A percentile compares a stretch with the other conserved stretches of the same genome.
These are phyloP conservation scores for Phorcus lineatus DNA, from an alignment of 2,888 invertebrate genomes.

Conservation along the genomic window DNA sequence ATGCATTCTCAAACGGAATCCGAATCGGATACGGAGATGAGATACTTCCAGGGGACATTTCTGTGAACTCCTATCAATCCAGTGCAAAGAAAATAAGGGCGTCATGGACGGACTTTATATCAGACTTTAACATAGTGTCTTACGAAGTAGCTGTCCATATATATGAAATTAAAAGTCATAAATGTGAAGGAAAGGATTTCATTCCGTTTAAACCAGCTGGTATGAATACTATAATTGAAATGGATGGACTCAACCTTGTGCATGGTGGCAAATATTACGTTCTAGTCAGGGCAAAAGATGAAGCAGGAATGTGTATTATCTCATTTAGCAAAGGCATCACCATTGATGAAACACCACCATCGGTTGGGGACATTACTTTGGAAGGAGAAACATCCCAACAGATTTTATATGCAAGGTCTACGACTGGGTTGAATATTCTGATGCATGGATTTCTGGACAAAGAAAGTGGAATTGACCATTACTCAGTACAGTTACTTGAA, in stretches of 20 bases:
- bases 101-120: constrained; percentile 49
- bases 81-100: constrained; percentile 35
- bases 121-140: constrained; percentile 48
- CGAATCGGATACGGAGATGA: constrained; percentile 47
- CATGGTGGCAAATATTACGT: constrained; percentile 44
- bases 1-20: constrained; percentile 60
- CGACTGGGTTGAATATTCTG: too few relatives aligned
- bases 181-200: constrained; percentile 37
- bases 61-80: constrained; percentile 35
- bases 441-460: not conserved
- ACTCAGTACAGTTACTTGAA: not conserved
- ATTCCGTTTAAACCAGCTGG: constrained; percentile 33
- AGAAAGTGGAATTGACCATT: not conserved
- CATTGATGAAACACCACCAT: constrained; percentile 51
- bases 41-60: constrained; percentile 43
- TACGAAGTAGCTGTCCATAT: constrained; percentile 43
- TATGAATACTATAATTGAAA: constrained; percentile 37
- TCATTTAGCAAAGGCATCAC: constrained; percentile 36
- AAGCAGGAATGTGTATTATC: constrained; percentile 45
- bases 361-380: constrained; percentile 31
- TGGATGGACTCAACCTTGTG: constrained; percentile 33
- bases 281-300: constrained; percentile 46
- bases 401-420: not conserved
- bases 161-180: constrained; percentile 1
- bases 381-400: not conserved